Base-by-base conservation (phyloP, 2,797 vertebrate species). In the Phoebastria nigripes region DNA sequence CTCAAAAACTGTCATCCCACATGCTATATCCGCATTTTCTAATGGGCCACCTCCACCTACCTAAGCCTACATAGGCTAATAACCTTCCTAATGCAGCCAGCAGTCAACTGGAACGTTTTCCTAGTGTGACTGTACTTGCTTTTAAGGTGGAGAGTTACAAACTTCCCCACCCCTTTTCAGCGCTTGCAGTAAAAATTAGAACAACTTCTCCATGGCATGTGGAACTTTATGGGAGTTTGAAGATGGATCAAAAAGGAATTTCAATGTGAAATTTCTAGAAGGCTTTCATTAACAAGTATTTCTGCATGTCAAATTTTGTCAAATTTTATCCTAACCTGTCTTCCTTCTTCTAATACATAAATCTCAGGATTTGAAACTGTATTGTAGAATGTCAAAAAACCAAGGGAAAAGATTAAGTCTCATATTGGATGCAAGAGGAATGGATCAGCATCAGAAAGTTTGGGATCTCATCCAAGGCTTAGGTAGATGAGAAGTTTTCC, bases 381-480 rank as follows among this genome's bases (percentile, higher is more conserved):
- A 42, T 21, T 46, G 39, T 5, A 59, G 46, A 33, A 47, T 0
- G 3, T 39, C 31, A 81, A 29, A 83, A 92, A 91, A 49, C 21
- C 15, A 31, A 59, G 65, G 51, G 44, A 63, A 65, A 74, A 79
- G 3, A n/a, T 59, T 15, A 85, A 55, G 4, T 49, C 39, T 66
- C 18, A 3, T 46, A 25, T 0, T 71, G 67, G 54, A 35, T 63
- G 20, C 65, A 74, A 55, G 58, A 86, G 51, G 73, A 81, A 55
- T 19, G 26, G 49, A 65, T 83, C 31, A 83, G 28, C 79, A 25
- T 89, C 65, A 62, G 58, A 84, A 72, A 82, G n/a, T 61, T 31
- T 72, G 72, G 89, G 77, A 76, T 90, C 44, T 73, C 26, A 29
- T 82, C 82, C 70, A 89, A 82, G 44, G n/a, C 5, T 87, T 52